These are phyloP conservation scores for Dryas iulia DNA, from an alignment of 1,140 invertebrate species.

Conservation along the genomic window DNA sequence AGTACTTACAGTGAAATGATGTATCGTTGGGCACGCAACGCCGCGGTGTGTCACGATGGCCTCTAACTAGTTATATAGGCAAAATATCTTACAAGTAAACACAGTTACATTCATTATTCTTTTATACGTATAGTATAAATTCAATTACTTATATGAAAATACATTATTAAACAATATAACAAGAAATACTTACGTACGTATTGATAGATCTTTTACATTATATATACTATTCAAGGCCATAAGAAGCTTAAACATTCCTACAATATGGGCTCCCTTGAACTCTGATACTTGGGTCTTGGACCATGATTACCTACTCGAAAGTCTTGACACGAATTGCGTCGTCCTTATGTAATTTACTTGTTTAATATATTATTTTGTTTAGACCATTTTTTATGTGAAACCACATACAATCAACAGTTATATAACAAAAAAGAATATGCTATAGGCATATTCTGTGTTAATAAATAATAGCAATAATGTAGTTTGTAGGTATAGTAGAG, in stretches of 20 bases:
- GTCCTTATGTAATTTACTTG: conserved; percentile 22
- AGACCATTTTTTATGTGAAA: neutral
- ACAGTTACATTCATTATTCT: no score
- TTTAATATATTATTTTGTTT: conserved; percentile 11
- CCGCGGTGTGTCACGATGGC: no score
- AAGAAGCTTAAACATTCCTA: neutral
- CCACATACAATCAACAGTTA: neutral
- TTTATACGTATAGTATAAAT: no score
- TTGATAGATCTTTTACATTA: neutral
- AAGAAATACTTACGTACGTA: neutral
- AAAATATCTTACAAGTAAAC: no score
- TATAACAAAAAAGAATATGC: no score
- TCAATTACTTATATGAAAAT: no score
- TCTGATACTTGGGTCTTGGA: conserved; percentile 24
- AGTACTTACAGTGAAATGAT: no score
- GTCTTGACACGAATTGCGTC: conserved; percentile 29
- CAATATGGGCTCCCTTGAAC: conserved; percentile 23
- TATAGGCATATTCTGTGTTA: no score
- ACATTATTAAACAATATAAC: neutral
- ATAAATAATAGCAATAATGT: no score
- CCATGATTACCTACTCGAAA: conserved; percentile 31
- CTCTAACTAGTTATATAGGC: no score
- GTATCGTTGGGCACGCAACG: no score
- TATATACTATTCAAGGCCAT: neutral
- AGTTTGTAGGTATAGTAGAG: no score